Evolutionary conservation across 1,140 invertebrate species (phyloP), one percentile per base, ranked within the genome.

Genomic region (Diorhabda sublineata): DNA sequence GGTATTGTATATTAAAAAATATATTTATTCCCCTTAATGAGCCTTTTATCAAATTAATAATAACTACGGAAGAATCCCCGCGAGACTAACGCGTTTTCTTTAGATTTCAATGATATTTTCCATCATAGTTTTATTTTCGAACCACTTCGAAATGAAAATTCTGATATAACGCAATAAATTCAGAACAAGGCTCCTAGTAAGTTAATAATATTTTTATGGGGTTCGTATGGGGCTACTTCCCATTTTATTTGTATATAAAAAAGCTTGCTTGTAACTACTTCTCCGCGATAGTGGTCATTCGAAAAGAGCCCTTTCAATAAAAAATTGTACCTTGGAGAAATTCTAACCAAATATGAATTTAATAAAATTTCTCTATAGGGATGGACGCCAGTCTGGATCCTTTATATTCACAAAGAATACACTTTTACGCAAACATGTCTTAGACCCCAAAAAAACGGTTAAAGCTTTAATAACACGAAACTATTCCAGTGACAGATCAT

Each of bases 321-420:
- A 62, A 62, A 62, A 62, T 62, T 26, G 64, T 42, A 7, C 64
- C 64, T 2, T 11, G 4, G 64, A 65, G 64, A 57, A 44, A 8
- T 42, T 26, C 26, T 57, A 65, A 65, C 47, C 47, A 52, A 65
- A 65, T 65, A 65, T 58, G 64, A 65, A 65, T 65, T 65, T 41
- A 9, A 58, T n/a, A 58, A 65, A 65, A 47, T 11, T 45, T 9
- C 42, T 45, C 56, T 4, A 42, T 42, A 41, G 42, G 56, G 52
- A n/a, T 44, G 64, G 56, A 56, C 52, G 9, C 52, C 3, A 41
- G 42, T 64, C 42, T 11, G 47, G 42, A 42, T 42, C 52, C 47
- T 42, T 65, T 42, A 43, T 58, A 56, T 41, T 61, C 42, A 61
- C n/a, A 42, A 7, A 6, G 45, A 44, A 62, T 47, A 42, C 42